These are phyloP conservation scores for Bactericera cockerelli DNA, from an alignment of 1,140 invertebrate species.

Conservation along the genomic window DNA sequence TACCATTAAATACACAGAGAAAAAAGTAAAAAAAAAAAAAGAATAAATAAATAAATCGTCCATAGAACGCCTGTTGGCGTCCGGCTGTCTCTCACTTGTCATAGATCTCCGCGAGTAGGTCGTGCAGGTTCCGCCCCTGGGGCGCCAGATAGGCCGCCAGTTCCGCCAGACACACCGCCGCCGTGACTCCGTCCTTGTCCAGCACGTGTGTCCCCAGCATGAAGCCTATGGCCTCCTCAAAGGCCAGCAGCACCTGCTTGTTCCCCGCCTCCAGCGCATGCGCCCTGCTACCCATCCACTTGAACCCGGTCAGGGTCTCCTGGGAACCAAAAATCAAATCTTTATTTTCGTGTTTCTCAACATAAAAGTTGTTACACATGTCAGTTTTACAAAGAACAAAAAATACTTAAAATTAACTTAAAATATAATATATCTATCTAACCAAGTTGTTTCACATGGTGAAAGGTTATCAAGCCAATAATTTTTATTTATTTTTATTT, in stretches of 20 bases:
- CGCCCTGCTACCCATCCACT: constrained; percentile 95
- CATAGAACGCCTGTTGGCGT: too few species aligned
- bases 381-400: too few species aligned
- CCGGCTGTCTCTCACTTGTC: constrained; percentile 20
- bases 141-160: constrained; percentile 55
- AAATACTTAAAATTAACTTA: too few species aligned
- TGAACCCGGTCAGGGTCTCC: constrained; percentile 98
- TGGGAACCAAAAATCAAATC: constrained; percentile 30
- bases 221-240: constrained; percentile 89
- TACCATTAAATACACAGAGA: too few species aligned
- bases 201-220: constrained; percentile 77
- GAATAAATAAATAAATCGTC: too few species aligned
- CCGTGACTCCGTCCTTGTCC: constrained; percentile 92
- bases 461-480: constrained; percentile 9
- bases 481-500: background rate
- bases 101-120: constrained; percentile 73
- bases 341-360: too few species aligned
- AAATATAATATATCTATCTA: constrained; percentile 73
- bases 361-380: too few species aligned
- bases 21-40: too few species aligned
- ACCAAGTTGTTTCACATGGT: constrained; percentile 17
- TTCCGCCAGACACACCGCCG: constrained; percentile 61
- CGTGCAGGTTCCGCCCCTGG: constrained; percentile 17
- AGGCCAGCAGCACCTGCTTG: constrained; percentile 79
- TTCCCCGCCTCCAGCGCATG: constrained; percentile 46